Conservation (phyloP, 2,113 vertebrate genomes). For the Glaucomys volans region DNA sequence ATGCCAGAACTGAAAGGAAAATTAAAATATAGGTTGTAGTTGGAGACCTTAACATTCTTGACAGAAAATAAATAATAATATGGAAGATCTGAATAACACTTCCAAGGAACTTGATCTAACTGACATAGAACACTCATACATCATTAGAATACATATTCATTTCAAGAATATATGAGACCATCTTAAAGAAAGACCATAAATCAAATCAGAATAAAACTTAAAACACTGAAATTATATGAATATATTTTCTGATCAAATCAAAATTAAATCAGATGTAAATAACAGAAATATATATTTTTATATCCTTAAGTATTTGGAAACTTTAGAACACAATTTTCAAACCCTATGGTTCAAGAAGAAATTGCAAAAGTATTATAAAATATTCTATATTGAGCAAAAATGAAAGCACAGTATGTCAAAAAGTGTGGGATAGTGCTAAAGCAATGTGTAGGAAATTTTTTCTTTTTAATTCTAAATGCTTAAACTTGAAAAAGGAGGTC, state of each 20-base stretch:
- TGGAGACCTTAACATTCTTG: not conserved
- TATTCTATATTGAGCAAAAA: not conserved
- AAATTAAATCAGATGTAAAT: not conserved
- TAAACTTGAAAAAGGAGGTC: not conserved
- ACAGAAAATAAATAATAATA: not conserved
- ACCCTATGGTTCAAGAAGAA: not conserved
- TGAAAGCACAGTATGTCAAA: not conserved
- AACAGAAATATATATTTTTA: not conserved
- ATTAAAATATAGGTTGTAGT: not conserved
- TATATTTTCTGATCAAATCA: not conserved
- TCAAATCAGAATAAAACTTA: not conserved
- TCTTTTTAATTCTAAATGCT: constrained; percentile 9
- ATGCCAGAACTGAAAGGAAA: not conserved
- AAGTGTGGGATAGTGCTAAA: not conserved
- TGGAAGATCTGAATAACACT: not conserved
- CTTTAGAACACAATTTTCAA: not conserved
- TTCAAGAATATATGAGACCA: not conserved
- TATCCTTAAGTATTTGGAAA: not conserved
- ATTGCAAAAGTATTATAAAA: not conserved
- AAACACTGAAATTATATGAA: not conserved
- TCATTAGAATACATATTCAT: not conserved
- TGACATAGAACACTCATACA: not conserved
- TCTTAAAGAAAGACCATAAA: not conserved
- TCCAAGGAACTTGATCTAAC: not conserved
- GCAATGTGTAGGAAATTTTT: not conserved